phyloP scores from a whole-genome alignment of 2,888 invertebrate genomes.

The Agonum fuliginosum region DNA sequence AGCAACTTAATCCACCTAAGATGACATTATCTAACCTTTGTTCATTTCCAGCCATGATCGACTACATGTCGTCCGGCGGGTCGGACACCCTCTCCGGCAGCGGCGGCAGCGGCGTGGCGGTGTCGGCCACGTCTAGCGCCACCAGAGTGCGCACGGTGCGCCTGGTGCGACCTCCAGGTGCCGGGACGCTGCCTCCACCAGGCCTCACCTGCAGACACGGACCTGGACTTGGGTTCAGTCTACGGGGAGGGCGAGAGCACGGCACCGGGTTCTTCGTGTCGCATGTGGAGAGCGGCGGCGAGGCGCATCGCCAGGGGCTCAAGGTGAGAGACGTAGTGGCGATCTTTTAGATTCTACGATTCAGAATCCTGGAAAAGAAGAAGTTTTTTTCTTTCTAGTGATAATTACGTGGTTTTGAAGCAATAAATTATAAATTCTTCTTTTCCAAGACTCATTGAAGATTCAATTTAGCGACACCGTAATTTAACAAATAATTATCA shows the following conservation, averaged over 20 bases:
- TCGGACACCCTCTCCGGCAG: slow-evolving; percentile 72
- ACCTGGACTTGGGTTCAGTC: slow-evolving; percentile 86
- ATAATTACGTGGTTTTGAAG: too few species aligned
- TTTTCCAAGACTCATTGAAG: too few species aligned
- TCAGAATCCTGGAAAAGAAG: too few species aligned
- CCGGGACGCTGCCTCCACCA: slow-evolving; percentile 70
- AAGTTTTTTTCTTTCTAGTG: too few species aligned
- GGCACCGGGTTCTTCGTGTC: slow-evolving; percentile 95
- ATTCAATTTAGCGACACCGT: too few species aligned
- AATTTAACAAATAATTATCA: too few species aligned
- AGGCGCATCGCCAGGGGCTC: slow-evolving; percentile 90
- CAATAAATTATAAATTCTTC: too few species aligned
- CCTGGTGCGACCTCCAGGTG: slow-evolving; percentile 71
- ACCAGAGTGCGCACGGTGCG: slow-evolving; percentile 78
- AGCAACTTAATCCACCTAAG: too few species aligned
- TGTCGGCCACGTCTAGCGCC: slow-evolving; percentile 70
- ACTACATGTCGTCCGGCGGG: slow-evolving; percentile 67
- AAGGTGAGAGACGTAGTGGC: slow-evolving; percentile 77
- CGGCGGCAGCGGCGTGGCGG: slow-evolving; percentile 67
- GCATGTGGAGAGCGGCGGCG: slow-evolving; percentile 89
- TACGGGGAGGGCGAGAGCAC: slow-evolving; percentile 92
- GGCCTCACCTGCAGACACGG: slow-evolving; percentile 75
- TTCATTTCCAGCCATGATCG: slow-evolving; percentile 64
- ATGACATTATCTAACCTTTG: background rate
- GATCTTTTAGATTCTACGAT: too few species aligned